phyloP scores from a whole-genome alignment of 2,113 vertebrate genomes.

The Hemibagrus wyckioides region DNA sequence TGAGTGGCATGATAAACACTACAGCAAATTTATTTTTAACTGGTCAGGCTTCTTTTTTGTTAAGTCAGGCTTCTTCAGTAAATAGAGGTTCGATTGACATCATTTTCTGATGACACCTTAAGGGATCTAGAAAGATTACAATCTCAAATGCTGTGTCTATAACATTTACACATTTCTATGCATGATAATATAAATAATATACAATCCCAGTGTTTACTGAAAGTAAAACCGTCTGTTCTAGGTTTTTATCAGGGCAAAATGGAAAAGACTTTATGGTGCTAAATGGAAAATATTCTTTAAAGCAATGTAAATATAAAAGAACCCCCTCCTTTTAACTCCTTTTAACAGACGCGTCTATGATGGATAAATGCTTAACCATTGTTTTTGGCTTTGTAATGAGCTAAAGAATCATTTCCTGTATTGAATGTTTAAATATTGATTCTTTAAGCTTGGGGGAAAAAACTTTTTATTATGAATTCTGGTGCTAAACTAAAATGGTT shows the following conservation, averaged over 20 bases:
- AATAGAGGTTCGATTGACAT: background rate
- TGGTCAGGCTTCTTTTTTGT: background rate
- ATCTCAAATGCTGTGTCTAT: background rate
- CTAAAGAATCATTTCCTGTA: background rate
- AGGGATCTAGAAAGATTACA: background rate
- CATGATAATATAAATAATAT: background rate
- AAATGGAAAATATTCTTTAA: background rate
- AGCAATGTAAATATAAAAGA: background rate
- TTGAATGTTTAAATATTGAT: background rate
- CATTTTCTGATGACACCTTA: too few relatives aligned
- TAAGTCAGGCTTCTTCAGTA: background rate
- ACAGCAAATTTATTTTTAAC: background rate
- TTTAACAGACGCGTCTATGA: background rate
- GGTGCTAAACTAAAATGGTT: background rate
- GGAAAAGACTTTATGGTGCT: background rate
- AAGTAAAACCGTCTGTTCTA: background rate
- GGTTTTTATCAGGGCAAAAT: background rate
- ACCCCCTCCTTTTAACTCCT: background rate
- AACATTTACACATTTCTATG: background rate
- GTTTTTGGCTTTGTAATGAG: background rate
- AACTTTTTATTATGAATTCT: background rate
- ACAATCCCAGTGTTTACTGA: background rate
- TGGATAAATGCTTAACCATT: background rate
- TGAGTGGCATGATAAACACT: background rate
- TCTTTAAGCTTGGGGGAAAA: background rate